Percentiles rank a stretch among this genome's conserved stretches.
These are phyloP conservation scores for Bombyx huttoni DNA, from an alignment of 2,888 invertebrate species.

Conservation along the genomic window DNA sequence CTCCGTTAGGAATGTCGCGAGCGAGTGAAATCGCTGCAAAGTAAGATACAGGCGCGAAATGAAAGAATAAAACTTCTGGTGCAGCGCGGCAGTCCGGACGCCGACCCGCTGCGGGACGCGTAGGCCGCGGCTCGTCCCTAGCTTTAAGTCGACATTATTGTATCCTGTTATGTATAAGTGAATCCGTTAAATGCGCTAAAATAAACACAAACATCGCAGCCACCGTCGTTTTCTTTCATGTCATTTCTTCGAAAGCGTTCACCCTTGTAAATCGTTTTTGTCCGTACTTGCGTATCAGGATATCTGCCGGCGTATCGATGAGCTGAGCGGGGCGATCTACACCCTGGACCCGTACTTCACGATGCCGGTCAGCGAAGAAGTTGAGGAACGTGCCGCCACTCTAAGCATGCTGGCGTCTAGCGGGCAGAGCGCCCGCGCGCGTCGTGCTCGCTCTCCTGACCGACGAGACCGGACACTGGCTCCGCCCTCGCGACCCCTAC, in stretches of 20 bases:
- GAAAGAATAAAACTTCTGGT: slow-evolving; percentile 90
- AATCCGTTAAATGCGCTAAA: slow-evolving; percentile 30
- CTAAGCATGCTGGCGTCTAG: slow-evolving; percentile 46
- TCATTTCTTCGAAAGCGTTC: slow-evolving; percentile 32
- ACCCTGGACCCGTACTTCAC: slow-evolving; percentile 82
- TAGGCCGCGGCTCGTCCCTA: slow-evolving; percentile 44
- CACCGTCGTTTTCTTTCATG: slow-evolving; percentile 53
- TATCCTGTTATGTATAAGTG: slow-evolving; percentile 42
- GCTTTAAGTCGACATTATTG: slow-evolving; percentile 46
- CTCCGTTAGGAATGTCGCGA: slow-evolving; percentile 85
- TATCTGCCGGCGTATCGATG: slow-evolving; percentile 80
- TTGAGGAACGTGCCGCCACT: slow-evolving; percentile 76
- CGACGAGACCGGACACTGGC: slow-evolving; percentile 28
- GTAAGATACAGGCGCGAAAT: slow-evolving; percentile 88
- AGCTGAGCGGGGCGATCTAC: slow-evolving; percentile 79
- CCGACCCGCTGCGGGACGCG: slow-evolving; percentile 79
- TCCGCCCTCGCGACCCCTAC: slow-evolving; percentile 9
- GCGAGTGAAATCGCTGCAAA: slow-evolving; percentile 87
- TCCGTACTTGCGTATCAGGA: slow-evolving; percentile 77
- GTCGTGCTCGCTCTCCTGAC: slow-evolving; percentile 67
- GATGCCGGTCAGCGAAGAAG: slow-evolving; percentile 67
- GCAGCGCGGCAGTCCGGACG: slow-evolving; percentile 89
- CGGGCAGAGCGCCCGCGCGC: slow-evolving; percentile 60
- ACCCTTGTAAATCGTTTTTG: slow-evolving; percentile 58
- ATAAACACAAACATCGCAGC: slow-evolving; percentile 54